These are phyloP conservation scores for Carlito syrichta DNA, from an alignment of 2,113 vertebrate species.

Conservation along the genomic window DNA sequence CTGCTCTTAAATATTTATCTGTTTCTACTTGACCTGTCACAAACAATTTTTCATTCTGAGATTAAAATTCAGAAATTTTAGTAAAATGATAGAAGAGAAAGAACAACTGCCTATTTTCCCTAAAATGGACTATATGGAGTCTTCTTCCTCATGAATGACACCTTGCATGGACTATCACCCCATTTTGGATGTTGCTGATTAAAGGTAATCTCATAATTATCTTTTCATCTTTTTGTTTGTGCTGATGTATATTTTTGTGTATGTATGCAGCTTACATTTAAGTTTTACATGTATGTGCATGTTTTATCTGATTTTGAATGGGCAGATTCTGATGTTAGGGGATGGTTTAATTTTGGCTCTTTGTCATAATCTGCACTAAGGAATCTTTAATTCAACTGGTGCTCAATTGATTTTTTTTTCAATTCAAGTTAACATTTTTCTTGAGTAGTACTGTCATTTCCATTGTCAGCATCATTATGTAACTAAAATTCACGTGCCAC, in stretches of 20 bases:
- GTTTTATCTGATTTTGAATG: not conserved
- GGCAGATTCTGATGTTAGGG: not conserved
- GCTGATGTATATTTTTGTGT: not conserved
- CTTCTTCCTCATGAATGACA: not conserved
- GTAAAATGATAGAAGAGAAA: not conserved
- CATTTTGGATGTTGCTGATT: not conserved
- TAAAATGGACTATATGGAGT: not conserved
- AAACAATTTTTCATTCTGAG: not conserved
- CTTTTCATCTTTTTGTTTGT: not conserved
- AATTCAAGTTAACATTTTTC: not conserved
- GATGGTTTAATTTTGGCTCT: not conserved
- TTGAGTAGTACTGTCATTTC: not conserved
- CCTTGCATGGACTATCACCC: not conserved
- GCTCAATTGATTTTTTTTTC: not conserved
- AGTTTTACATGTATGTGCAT: not conserved
- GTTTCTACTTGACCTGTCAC: not conserved
- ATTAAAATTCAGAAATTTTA: conserved; percentile 5
- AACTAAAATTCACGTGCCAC: not conserved
- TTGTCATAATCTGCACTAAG: not conserved
- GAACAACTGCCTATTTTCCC: not conserved
- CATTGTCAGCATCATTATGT: not conserved
- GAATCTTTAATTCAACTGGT: not conserved
- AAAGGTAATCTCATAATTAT: not conserved
- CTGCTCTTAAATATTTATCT: conserved; percentile 9
- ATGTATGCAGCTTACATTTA: not conserved